Evolutionary conservation across 2,113 vertebrate genomes (phyloP), one percentile per base, ranked within the genome.

Genomic region (Atrichornis clamosus): DNA sequence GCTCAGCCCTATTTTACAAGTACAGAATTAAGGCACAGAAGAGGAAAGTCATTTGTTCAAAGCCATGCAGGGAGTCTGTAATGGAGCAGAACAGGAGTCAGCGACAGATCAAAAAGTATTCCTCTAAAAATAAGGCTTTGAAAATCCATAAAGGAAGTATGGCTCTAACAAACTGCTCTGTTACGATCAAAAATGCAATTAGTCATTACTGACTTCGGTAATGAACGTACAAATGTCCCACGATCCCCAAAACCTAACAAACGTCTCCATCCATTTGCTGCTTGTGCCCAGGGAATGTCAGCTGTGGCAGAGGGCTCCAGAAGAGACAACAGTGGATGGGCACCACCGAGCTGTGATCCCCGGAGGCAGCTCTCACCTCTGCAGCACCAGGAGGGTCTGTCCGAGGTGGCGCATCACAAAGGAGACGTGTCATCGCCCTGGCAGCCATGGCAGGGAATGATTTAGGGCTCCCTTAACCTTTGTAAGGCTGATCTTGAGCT

Each of bases 31-130:
- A 90, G 90, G 92, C 79, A 41, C 17, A 15, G 76, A 88, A 86
- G 56, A 93, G 90, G 79, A 88, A 87, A 97, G 88, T 23, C 62
- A 11, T 88, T 92, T 92, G 72, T 88, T 96, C 92, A 90, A 92
- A 95, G 92, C 80, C 73, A 59, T 0, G 12, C 52, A 6, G 90
- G 95, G 92, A 67, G 72, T 22, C 90, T 86, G 78, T 73, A 85
- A 35, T 63, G 24, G 72, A 88, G 75, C 39, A 53, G 92, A 93
- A 73, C 28, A 58, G 75, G 67, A 95, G 68, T 49, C 32, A 62
- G 62, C 8, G 21, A 15, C 47, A 89, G 91, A 85, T 88, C 70
- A 89, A 91, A 96, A 83, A 58, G 9, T 16, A 33, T 65, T 83
- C 42, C 33, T 56, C 90, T 59, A 91, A 93, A 97, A 86, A 94